A percentile compares a stretch with the other conserved stretches of the same genome.
These are phyloP conservation scores for Limulus polyphemus DNA, from an alignment of 2,888 invertebrate genomes.

Conservation along the genomic window DNA sequence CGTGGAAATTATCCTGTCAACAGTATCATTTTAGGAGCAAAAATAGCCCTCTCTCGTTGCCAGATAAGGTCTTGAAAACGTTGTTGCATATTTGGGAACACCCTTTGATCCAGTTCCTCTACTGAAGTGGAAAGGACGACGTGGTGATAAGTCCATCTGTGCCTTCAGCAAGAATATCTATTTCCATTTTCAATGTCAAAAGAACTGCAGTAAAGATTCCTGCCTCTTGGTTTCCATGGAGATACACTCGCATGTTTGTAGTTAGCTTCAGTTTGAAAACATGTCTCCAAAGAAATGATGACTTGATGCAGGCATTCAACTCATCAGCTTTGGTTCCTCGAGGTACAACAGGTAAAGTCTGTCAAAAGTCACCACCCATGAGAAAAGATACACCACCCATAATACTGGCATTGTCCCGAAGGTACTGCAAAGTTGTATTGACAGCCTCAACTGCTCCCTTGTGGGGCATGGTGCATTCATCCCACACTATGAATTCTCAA, in stretches of 20 bases:
- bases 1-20: not conserved
- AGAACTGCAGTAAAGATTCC: not conserved
- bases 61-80: not conserved
- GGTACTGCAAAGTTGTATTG: conserved; percentile 9
- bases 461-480: conserved; percentile 37
- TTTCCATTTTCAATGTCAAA: conserved; percentile 6
- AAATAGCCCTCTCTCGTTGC: not conserved
- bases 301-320: conserved; percentile 28
- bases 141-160: conserved; percentile 5
- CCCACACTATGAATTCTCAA: conserved; percentile 34
- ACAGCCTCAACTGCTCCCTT: conserved; percentile 31
- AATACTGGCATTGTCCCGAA: conserved; percentile 3
- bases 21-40: not conserved
- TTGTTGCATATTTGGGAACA: not conserved
- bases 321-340: conserved; percentile 23
- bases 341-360: conserved; percentile 25
- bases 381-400: conserved; percentile 24
- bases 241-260: conserved; percentile 21
- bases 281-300: conserved; percentile 24
- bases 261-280: conserved; percentile 14
- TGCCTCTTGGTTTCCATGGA: too few relatives aligned
- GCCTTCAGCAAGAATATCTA: not conserved
- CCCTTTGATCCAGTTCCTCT: not conserved
- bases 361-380: conserved; percentile 27
- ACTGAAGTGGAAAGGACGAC: conserved; percentile 6